A percentile compares a stretch with the other conserved stretches of the same genome.
Evolutionary conservation across 2,113 vertebrate species (phyloP).

Genomic region (Pituophis catenifer): DNA sequence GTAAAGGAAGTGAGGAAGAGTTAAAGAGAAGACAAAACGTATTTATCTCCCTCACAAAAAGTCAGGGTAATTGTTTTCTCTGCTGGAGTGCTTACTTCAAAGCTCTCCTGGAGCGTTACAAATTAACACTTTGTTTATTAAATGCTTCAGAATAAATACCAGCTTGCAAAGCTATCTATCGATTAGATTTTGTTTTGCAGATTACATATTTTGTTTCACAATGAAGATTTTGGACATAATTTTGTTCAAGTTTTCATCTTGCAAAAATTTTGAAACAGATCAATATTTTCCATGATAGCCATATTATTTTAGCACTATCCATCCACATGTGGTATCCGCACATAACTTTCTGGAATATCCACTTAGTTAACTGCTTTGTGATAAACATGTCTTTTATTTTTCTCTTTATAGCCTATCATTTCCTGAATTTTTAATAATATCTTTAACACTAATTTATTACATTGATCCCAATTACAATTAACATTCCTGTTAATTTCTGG

Average conservation of each 20-base stretch:
- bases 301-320: neutral
- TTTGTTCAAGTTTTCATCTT: slow-evolving; percentile 20
- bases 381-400: slow-evolving; percentile 15
- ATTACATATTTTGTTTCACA: slow-evolving; percentile 3
- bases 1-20: slow-evolving; percentile 1
- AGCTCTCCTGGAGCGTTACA: slow-evolving; percentile 38
- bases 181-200: slow-evolving; percentile 31
- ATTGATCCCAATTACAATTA: slow-evolving; percentile 5
- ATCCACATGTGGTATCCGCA: neutral
- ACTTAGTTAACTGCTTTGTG: slow-evolving; percentile 23
- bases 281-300: neutral
- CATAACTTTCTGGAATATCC: slow-evolving; percentile 34
- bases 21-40: slow-evolving; percentile 38
- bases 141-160: slow-evolving; percentile 47
- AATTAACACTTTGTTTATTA: slow-evolving; percentile 57
- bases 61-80: slow-evolving; percentile 51
- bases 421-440: slow-evolving; percentile 1
- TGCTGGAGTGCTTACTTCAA: slow-evolving; percentile 35
- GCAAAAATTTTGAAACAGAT: neutral
- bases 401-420: neutral
- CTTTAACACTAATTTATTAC: slow-evolving; percentile 28
- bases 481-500: neutral
- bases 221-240: neutral
- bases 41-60: slow-evolving; percentile 35
- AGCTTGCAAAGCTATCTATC: slow-evolving; percentile 13